Base-by-base conservation (phyloP, 2,113 vertebrate genomes). In the Channa maculata region DNA sequence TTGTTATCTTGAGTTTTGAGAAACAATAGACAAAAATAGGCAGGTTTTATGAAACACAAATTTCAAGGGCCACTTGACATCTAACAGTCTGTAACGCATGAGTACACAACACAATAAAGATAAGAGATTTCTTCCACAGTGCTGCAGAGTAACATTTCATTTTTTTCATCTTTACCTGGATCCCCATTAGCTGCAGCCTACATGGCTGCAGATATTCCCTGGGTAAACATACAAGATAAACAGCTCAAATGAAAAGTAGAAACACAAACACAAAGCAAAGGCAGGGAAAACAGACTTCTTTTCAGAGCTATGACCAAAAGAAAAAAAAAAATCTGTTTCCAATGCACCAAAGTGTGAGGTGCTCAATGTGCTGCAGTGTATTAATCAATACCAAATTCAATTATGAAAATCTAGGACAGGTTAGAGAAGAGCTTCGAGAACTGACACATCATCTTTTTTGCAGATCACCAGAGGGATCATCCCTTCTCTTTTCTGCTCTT, bases 161-260 rank as follows among this genome's bases (percentile, higher is more conserved):
- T 71, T 37, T 41, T 65, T 52, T 80, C 46, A 54, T 72, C n/a
- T 65, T 73, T 58, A 79, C 70, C 75, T 84, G 77, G 52, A 83
- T 71, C 65, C 71, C 55, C 55, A 70, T 81, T 75, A 70, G 58
- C 58, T 58, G 45, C 66, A 49, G 67, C 67, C 9, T 39, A 81
- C 71, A 48, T 65, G 73, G n/a, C 57, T 13, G 3, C 53, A 38
- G 46, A 71, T 69, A 61, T 51, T 71, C 36, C 14, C 0, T 5
- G 14, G n/a, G 41, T 45, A 58, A 65, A 67, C 61, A 51, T 55
- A 37, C 14, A 43, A 6, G 45, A 49, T 46, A 57, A 67, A 61
- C 64, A 24, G 43, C 62, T 46, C 36, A 52, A 5, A 52, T 0
- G 5, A 65, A 12, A 69, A 69, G 14, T 37, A 14, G 41, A 51